A percentile compares a stretch with the other conserved stretches of the same genome.
phyloP scores from a whole-genome alignment of 2,797 vertebrate species.

The Phataginus tricuspis region DNA sequence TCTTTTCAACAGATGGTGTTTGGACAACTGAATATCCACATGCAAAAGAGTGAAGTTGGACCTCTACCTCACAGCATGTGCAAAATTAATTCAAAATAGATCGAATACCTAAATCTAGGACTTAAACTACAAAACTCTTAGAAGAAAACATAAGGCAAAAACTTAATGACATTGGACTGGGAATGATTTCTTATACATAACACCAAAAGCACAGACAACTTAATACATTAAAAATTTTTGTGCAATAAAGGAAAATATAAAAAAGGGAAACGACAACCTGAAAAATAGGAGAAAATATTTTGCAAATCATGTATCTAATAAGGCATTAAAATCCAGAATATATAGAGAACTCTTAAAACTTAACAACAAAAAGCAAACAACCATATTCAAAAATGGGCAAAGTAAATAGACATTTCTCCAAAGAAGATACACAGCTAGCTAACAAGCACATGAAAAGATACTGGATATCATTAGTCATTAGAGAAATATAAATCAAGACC shows the following conservation, averaged over 20 bases:
- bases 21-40: neutral
- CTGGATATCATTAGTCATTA: neutral
- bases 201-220: neutral
- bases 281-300: neutral
- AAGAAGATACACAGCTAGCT: neutral
- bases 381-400: neutral
- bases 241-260: neutral
- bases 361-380: neutral
- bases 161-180: neutral
- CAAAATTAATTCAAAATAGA: neutral
- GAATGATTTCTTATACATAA: neutral
- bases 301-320: neutral
- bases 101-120: neutral
- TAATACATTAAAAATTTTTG: neutral
- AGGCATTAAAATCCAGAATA: neutral
- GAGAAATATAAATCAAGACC: neutral
- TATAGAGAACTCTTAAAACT: neutral
- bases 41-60: neutral
- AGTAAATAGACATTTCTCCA: neutral
- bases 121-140: neutral
- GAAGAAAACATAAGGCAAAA: neutral
- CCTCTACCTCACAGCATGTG: neutral
- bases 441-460: neutral
- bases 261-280: neutral
- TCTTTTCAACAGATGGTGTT: neutral